Base-by-base conservation (phyloP, 2,113 vertebrate species). In the Symphodus melops region DNA sequence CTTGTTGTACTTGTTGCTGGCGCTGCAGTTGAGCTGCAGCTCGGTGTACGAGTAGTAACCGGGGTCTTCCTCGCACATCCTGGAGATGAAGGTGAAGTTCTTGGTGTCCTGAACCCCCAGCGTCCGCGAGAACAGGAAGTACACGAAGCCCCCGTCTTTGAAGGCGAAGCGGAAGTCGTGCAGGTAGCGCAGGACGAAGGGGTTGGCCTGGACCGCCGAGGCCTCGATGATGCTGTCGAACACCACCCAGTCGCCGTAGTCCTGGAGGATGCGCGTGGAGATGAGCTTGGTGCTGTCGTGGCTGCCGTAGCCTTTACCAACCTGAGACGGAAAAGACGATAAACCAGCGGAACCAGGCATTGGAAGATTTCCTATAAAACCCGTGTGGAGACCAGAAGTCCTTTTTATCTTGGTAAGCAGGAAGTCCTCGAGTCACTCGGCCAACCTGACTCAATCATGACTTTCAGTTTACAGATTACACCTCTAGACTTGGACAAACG, bases 11-110 rank as follows among this genome's bases (percentile, higher is more conserved):
- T 68, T 85, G 77, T 94, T 93, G 55, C 2, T 4, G 0, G 5
- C 0, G 49, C 80, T 94, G 72, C 98, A 99, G 65, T 89, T 93
- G 68, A 99, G 93, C 88, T 96, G 96, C 92, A 98, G 95, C 91
- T 99, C 98, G 0, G 96, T 95, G 87, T 99, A 99, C n/a, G 98
- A 99, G 83, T 95, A 97, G 39, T 99, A 99, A 19, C 83, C 86
- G 13, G 87, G 83, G 75, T 99, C 97, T 0, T 93, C 51, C 55
- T 96, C 96, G 77, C 98, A 99, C 84, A 99, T 93, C 21, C 97
- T 93, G 0, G 96, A 95, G 69, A 99, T 89, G 36, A 97, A 94
- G 5, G 96, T 98, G 86, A 94, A 95, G 80, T 96, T 97, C 66
- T 91, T 95, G 67, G 81, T 92, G 0, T 95, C 94, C 51, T 93